Evolutionary conservation across 2,113 vertebrate species (phyloP).

Genomic region (Nesoenas mayeri): DNA sequence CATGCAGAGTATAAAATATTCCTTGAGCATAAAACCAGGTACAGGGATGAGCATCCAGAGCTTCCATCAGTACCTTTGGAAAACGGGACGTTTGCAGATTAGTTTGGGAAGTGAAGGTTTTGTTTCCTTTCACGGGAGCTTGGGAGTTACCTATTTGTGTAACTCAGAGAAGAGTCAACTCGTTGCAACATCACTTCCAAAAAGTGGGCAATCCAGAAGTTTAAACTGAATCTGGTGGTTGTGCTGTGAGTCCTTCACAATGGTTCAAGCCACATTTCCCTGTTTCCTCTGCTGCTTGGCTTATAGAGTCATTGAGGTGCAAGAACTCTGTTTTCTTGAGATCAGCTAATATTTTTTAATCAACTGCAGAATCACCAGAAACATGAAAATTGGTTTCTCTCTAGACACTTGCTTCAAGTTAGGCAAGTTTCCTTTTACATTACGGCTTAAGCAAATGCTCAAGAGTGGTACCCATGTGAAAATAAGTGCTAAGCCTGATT

Average conservation of each 20-base stretch:
- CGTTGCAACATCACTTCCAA: background rate
- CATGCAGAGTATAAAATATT: background rate
- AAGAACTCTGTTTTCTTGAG: background rate
- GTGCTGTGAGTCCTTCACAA: accelerated
- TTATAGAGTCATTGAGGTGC: background rate
- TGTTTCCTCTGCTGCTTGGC: background rate
- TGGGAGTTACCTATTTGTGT: background rate
- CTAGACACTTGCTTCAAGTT: background rate
- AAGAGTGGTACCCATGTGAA: background rate
- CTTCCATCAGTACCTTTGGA: background rate
- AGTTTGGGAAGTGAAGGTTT: background rate
- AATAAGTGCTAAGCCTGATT: background rate
- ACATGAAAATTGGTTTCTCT: background rate
- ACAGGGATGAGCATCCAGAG: background rate
- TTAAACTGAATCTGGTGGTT: background rate
- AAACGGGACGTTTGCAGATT: background rate
- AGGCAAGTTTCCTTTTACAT: background rate
- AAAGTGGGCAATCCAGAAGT: background rate
- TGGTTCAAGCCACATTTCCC: background rate
- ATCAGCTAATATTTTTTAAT: background rate
- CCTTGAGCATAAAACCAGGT: background rate
- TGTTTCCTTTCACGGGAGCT: background rate
- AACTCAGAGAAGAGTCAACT: background rate
- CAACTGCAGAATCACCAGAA: background rate
- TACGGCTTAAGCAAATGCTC: background rate